Conservation (phyloP, 2,888 invertebrate species). For the Lathronympha strigana region DNA sequence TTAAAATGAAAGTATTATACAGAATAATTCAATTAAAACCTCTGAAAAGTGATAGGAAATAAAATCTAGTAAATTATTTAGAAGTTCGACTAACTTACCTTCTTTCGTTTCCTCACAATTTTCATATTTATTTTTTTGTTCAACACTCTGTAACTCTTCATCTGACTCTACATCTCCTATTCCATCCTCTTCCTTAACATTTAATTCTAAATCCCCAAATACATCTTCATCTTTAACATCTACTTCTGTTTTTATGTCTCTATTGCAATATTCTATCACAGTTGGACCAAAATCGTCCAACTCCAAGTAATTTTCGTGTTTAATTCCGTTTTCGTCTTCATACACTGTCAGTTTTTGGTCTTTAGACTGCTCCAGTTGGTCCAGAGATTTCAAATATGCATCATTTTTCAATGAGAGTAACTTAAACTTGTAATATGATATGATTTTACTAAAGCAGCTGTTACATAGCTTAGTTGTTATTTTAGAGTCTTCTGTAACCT, state of each 20-base stretch:
- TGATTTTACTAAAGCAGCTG: slow-evolving; percentile 64
- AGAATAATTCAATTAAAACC: too few species aligned
- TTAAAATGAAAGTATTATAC: too few species aligned
- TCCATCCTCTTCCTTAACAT: background rate
- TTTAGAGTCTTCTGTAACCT: slow-evolving; percentile 59
- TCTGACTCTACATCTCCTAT: slow-evolving; percentile 51
- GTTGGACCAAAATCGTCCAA: slow-evolving; percentile 36
- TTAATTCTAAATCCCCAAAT: slow-evolving; percentile 24
- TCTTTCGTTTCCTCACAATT: too few species aligned
- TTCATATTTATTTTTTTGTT: background rate
- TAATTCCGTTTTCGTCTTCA: slow-evolving; percentile 38
- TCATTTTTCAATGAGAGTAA: slow-evolving; percentile 64
- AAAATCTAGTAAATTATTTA: too few species aligned
- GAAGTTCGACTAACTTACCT: too few species aligned
- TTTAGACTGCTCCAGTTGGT: slow-evolving; percentile 7
- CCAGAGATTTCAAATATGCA: slow-evolving; percentile 53
- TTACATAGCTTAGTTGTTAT: slow-evolving; percentile 63
- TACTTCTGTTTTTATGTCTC: slow-evolving; percentile 45
- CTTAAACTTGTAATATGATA: slow-evolving; percentile 68
- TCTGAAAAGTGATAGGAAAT: too few species aligned
- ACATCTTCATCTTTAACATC: background rate
- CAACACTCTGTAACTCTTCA: slow-evolving; percentile 66
- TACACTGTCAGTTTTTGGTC: background rate
- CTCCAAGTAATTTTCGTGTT: slow-evolving; percentile 39
- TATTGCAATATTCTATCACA: slow-evolving; percentile 8